These are phyloP conservation scores for Aythya baeri DNA, from an alignment of 2,113 vertebrate genomes.

Conservation along the genomic window DNA sequence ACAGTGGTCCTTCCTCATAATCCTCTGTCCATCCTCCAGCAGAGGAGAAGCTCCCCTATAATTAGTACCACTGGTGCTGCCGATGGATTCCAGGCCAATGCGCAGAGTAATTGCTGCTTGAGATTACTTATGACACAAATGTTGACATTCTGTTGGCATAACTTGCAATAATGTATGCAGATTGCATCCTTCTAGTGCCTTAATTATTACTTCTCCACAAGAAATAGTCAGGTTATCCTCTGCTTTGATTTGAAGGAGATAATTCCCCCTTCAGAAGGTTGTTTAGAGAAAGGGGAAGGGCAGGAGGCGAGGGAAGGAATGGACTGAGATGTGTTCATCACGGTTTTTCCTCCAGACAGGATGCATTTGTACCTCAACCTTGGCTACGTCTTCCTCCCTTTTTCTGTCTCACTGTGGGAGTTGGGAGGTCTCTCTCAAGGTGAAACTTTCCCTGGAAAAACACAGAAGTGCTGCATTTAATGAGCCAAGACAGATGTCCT, in stretches of 20 bases:
- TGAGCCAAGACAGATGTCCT: constrained; percentile 60
- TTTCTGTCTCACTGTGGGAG: neutral
- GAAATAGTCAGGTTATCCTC: constrained; percentile 79
- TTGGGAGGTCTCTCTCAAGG: constrained; percentile 47
- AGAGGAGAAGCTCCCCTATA: constrained; percentile 20
- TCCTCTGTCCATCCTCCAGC: neutral
- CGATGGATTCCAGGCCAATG: constrained; percentile 65
- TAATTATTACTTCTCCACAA: constrained; percentile 81
- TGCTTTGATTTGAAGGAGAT: constrained; percentile 76
- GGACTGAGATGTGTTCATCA: accelerated
- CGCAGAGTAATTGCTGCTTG: constrained; percentile 73
- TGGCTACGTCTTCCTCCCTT: neutral
- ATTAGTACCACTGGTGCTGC: constrained; percentile 34
- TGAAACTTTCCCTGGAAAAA: constrained; percentile 45
- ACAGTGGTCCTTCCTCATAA: neutral
- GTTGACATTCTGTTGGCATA: constrained; percentile 86
- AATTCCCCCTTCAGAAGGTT: constrained; percentile 48
- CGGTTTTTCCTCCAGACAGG: neutral
- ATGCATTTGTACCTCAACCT: neutral
- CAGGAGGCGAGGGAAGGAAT: neutral
- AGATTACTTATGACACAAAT: constrained; percentile 82
- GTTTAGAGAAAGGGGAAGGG: constrained; percentile 34
- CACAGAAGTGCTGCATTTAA: constrained; percentile 50
- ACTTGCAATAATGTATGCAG: constrained; percentile 85
- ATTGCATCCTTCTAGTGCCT: constrained; percentile 80